Conservation (phyloP, 2,797 vertebrate genomes). For the Sebastes wilsoni region DNA sequence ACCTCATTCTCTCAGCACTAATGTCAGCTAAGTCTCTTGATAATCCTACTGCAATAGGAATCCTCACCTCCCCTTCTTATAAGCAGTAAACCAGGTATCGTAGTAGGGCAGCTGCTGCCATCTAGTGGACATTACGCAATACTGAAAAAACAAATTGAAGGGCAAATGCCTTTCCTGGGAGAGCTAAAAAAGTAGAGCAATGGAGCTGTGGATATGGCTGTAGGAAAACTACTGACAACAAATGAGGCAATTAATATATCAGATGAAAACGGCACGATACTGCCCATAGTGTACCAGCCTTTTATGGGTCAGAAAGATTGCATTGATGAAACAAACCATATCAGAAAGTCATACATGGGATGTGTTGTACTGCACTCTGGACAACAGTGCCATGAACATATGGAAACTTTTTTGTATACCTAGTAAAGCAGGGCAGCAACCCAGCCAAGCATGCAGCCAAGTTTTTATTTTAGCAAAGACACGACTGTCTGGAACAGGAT, state of each 20-base stretch:
- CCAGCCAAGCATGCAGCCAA: background rate
- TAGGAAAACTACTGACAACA: background rate
- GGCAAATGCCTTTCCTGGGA: background rate
- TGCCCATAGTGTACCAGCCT: too few relatives aligned
- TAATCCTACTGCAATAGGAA: background rate
- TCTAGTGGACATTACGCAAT: conserved; percentile 61
- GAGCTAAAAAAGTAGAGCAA: background rate
- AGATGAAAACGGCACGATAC: background rate
- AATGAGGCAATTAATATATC: background rate
- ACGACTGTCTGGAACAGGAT: background rate
- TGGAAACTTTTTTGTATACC: background rate
- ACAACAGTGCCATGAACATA: background rate
- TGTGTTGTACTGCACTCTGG: background rate
- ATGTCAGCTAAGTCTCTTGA: background rate
- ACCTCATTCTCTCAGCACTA: background rate
- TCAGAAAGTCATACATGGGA: background rate
- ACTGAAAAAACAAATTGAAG: background rate
- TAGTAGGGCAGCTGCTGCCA: conserved; percentile 48
- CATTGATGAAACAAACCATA: background rate
- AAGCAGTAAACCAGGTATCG: background rate
- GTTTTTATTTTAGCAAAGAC: background rate
- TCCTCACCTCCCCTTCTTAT: background rate
- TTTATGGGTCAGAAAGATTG: background rate
- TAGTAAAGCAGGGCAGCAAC: background rate
- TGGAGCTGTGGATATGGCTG: background rate